Percentiles rank a stretch among this genome's conserved stretches.
These are phyloP conservation scores for Caligus rogercresseyi DNA, from an alignment of 1,140 invertebrate species.

Conservation along the genomic window DNA sequence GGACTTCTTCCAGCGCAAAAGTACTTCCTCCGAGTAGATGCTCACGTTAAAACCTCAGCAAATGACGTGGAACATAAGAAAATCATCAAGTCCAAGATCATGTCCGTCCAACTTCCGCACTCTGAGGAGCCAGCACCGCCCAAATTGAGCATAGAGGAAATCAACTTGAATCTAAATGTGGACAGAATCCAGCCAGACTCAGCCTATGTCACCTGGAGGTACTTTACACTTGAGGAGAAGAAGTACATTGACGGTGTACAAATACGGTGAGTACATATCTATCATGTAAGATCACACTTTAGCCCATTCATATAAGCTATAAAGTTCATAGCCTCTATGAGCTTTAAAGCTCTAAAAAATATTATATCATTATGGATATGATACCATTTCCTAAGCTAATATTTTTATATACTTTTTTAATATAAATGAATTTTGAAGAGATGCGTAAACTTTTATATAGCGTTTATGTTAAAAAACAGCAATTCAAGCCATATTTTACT, in stretches of 20 bases:
- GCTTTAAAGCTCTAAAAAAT: too few species aligned
- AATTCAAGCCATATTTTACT: too few species aligned
- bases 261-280: conserved; percentile 42
- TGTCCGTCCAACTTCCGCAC: neutral
- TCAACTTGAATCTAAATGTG: conserved; percentile 50
- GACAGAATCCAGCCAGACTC: conserved; percentile 55
- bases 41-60: neutral
- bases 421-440: too few species aligned
- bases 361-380: too few species aligned
- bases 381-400: too few species aligned
- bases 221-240: conserved; percentile 55
- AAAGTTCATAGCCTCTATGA: too few species aligned
- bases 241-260: conserved; percentile 53
- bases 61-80: neutral
- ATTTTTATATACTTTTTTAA: too few species aligned
- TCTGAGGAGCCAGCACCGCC: neutral
- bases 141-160: conserved; percentile 20
- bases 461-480: too few species aligned
- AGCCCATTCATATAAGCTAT: too few species aligned
- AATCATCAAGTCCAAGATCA: neutral
- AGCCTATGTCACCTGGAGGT: conserved; percentile 57
- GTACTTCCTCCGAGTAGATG: conserved; percentile 11
- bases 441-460: too few species aligned
- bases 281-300: too few species aligned
- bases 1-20: conserved; percentile 4